Evolutionary conservation across 1,140 invertebrate species (phyloP).

Genomic region (Augochlora pura): DNA sequence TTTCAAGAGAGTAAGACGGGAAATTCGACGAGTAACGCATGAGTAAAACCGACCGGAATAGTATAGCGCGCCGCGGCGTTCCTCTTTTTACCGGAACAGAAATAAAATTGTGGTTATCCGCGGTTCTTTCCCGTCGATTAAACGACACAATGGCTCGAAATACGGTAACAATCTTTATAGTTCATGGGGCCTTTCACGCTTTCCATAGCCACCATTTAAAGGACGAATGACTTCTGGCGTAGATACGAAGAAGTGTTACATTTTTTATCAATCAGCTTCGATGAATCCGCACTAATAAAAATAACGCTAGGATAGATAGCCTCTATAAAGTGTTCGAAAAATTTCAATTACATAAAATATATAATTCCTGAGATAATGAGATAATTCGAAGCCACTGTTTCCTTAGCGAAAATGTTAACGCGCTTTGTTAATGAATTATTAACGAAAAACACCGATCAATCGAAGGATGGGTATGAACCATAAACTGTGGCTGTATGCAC

Average conservation of each 20-base stretch:
- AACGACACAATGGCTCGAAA: slow-evolving; percentile 29
- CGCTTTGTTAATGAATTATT: no score
- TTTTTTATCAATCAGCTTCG: slow-evolving; percentile 14
- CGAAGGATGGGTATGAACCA: no score
- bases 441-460: no score
- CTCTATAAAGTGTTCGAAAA: no score
- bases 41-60: neutral
- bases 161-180: neutral
- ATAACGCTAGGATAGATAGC: neutral
- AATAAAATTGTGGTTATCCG: slow-evolving; percentile 14
- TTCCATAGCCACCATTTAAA: no score
- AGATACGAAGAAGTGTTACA: neutral
- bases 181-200: neutral
- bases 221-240: no score
- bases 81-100: neutral
- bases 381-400: no score
- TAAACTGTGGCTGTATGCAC: no score
- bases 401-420: no score
- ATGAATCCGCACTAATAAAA: neutral
- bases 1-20: neutral
- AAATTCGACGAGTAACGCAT: neutral
- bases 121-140: slow-evolving; percentile 31
- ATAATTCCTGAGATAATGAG: no score
- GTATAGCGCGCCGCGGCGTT: neutral
- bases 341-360: no score